Evolutionary conservation across 2,888 invertebrate species (phyloP), one percentile per base, ranked within the genome.

Genomic region (Epinotia brunnichana): DNA sequence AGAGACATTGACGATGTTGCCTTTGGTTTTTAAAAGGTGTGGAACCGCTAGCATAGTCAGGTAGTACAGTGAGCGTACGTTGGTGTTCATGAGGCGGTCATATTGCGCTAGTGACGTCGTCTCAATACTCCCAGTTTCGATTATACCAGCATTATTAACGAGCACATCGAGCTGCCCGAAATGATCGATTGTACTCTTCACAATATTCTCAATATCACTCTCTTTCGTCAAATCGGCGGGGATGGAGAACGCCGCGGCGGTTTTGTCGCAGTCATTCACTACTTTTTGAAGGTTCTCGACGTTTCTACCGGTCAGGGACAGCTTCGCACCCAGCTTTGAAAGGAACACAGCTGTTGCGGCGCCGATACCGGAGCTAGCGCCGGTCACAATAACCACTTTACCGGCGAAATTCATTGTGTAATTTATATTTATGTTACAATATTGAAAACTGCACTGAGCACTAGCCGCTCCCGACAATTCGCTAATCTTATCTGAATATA

Each of bases 1-100:
- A 1, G 99, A 99, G 0, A 99, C 97, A 86, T 99, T 99, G 0
- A 99, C 98, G 79, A 99, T 96, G 78, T 96, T 97, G n/a, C 98
- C 98, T 88, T 97, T 96, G 0, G 95, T 95, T 87, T 96, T 94
- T 2, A 97, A 92, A 21, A 99, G 93, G 89, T 98, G 95, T 0
- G 99, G 98, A 0, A 97, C 96, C 3, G 98, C 97, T 63, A 98
- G 86, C 95, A 96, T 97, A 0, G 97, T 98, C 76, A 99, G 86
- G 74, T 97, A 95, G 83, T 97, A 97, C 19, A 97, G 94, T 0
- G 97, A 95, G 74, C 98, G 95, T 0, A 98, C 96, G 87, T 99
- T 99, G 2, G 96, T 95, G 81, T 97, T 97, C 95, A 99, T 98
- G 13, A 98, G 91, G 29, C 96, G 94, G 86, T 99, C 99, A 83